Evolutionary conservation across 2,888 invertebrate genomes (phyloP), one percentile per base, ranked within the genome.

Genomic region (Polylopha cassiicola): DNA sequence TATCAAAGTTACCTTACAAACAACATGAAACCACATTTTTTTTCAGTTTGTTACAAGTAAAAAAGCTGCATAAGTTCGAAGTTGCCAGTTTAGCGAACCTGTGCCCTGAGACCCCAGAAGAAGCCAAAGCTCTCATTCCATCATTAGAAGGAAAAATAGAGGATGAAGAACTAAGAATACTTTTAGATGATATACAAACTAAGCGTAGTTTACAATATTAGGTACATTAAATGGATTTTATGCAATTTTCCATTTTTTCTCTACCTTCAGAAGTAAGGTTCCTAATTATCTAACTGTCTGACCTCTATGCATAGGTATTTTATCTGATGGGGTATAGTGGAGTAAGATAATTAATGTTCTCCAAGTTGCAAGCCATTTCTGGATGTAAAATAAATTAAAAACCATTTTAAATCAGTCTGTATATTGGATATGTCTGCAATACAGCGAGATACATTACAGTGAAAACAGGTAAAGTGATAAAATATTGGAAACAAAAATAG

Each of bases 51-150:
- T 88, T 97, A 41, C 94, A 94, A 87, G 94, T 95, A 65, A 98
- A 98, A 69, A 98, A 97, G 66, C 82, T 98, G 7, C 99, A 99
- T 78, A 99, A 99, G 84, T 99, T 98, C 85, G 99, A 99, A 79
- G 87, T 99, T 41, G 99, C 99, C 0, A 96, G 98, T 7, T 87
- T 99, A 52, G 98, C 98, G 1, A 99, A 99, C 81, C 85, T 99
- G n/a, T 99, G 99, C 63, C 99, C 99, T 0, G 99, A 99, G 82
- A 97, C 95, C 22, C 94, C 98, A 0, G 99, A 99, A 67, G 99
- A 99, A 86, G 98, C 99, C 0, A 99, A 99, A 82, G 95, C 98
- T 9, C 85, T 99, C 6, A 97, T 99, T 66, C 99, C 98, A 43
- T 98, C 98, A 50, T 81, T 99, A 48, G 99, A 99, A 77, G 98